A percentile compares a stretch with the other conserved stretches of the same genome.
These are phyloP conservation scores for Platycercus adscitus DNA, from an alignment of 2,113 vertebrate species.

Conservation along the genomic window DNA sequence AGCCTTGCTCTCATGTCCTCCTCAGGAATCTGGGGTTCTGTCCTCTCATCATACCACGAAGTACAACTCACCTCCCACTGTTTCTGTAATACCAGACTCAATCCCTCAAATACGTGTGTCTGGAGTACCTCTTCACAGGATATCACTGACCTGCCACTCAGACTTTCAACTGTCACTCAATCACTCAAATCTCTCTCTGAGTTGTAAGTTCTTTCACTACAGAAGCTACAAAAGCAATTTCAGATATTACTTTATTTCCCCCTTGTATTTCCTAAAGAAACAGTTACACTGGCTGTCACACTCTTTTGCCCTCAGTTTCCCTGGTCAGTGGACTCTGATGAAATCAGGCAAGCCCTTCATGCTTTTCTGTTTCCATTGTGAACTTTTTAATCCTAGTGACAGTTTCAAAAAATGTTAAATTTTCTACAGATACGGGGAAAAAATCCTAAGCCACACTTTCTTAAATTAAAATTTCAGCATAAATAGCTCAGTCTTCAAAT, in stretches of 20 bases:
- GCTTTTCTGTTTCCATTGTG: neutral
- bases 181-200: neutral
- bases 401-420: neutral
- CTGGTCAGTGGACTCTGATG: neutral
- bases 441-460: neutral
- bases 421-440: neutral
- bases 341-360: neutral
- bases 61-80: neutral
- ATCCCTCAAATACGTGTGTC: fast-evolving
- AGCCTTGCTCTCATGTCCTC: neutral
- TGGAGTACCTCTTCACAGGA: neutral
- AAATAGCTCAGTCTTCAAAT: neutral
- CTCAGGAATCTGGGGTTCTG: neutral
- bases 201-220: neutral
- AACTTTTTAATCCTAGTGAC: neutral
- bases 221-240: neutral
- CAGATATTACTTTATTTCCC: neutral
- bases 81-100: fast-evolving
- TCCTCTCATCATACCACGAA: neutral
- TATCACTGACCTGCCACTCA: neutral
- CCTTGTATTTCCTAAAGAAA: neutral
- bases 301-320: neutral
- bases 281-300: neutral
- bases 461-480: neutral
- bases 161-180: neutral